phyloP scores from a whole-genome alignment of 2,888 invertebrate species.

The Argyra leucocephala region DNA sequence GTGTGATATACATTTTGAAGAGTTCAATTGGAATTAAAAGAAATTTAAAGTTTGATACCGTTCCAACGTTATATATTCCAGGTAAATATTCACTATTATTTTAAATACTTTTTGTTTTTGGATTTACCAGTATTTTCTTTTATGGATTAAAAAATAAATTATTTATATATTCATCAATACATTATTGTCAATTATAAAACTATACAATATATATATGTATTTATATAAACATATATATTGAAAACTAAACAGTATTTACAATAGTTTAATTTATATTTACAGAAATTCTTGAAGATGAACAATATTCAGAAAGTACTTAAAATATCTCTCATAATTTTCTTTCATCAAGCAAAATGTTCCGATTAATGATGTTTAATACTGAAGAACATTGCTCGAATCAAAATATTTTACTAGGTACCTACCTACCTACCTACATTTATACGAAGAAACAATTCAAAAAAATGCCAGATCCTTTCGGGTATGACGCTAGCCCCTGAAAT shows the following conservation, averaged over 20 bases:
- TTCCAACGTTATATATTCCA: constrained; percentile 1
- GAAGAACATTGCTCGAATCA: background rate
- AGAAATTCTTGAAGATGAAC: background rate
- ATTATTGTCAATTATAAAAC: too few relatives aligned
- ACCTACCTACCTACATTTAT: background rate
- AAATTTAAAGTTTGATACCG: too few relatives aligned
- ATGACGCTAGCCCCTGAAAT: too few relatives aligned
- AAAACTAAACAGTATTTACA: too few relatives aligned
- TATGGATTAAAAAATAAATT: background rate
- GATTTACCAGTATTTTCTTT: background rate
- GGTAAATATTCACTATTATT: background rate
- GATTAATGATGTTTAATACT: background rate
- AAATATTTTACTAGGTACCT: background rate
- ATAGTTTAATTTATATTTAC: background rate
- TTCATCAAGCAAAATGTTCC: background rate
- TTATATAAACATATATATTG: too few relatives aligned
- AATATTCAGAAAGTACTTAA: background rate
- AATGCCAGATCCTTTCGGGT: too few relatives aligned
- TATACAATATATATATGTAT: too few relatives aligned
- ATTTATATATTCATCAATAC: too few relatives aligned
- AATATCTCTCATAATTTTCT: background rate
- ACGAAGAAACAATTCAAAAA: too few relatives aligned
- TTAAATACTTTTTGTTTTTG: background rate
- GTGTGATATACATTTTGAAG: background rate
- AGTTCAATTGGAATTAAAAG: background rate